phyloP scores from a whole-genome alignment of 2,113 vertebrate genomes.

The Accipiter cooperii region DNA sequence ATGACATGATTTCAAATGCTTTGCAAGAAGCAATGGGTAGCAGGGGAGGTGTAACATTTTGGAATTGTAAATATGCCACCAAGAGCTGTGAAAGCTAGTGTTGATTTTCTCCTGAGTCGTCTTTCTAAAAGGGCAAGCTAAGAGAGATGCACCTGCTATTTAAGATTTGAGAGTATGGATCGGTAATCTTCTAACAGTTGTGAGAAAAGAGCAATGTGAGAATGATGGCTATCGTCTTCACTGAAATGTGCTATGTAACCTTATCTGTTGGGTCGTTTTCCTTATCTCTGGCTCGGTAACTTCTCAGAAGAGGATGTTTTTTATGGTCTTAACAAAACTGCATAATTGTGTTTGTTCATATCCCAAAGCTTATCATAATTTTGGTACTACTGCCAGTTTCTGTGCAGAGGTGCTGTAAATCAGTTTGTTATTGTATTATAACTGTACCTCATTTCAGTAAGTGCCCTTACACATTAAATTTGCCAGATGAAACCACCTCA shows the following conservation, averaged over 20 bases:
- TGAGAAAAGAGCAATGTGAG: background rate
- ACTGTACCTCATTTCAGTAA: background rate
- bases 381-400: background rate
- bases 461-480: background rate
- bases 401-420: background rate
- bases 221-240: background rate
- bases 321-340: background rate
- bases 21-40: background rate
- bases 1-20: conserved; percentile 34
- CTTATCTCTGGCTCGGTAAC: background rate
- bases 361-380: background rate
- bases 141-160: background rate
- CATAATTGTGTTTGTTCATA: background rate
- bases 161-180: background rate
- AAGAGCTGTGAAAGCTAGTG: background rate
- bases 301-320: background rate
- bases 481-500: background rate
- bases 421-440: background rate
- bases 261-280: background rate
- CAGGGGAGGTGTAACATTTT: background rate
- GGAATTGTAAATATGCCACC: background rate
- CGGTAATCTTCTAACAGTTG: background rate
- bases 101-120: background rate
- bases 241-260: background rate
- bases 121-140: background rate